phyloP scores from a whole-genome alignment of 2,888 invertebrate genomes.

The Lumbricus terrestris region DNA sequence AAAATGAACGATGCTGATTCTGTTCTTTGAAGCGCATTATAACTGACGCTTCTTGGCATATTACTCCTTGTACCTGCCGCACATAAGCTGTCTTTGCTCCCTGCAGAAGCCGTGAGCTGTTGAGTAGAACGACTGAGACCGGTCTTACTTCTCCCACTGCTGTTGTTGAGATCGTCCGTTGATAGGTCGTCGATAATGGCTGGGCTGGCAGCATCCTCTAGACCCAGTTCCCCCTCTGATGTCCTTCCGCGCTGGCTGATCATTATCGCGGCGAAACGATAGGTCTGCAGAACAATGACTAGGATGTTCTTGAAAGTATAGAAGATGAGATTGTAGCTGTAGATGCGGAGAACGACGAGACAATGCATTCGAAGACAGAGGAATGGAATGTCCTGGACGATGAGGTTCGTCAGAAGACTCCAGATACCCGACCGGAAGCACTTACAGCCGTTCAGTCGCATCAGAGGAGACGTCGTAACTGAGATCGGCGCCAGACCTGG shows the following conservation, averaged over 20 bases:
- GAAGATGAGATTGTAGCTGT: slow-evolving; percentile 54
- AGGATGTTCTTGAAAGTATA: slow-evolving; percentile 51
- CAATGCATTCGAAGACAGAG: slow-evolving; percentile 50
- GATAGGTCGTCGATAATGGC: neutral
- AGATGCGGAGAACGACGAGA: slow-evolving; percentile 44
- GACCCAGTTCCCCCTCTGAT: neutral
- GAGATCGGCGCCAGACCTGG: slow-evolving; percentile 32
- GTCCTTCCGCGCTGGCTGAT: slow-evolving; percentile 12
- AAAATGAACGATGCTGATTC: neutral
- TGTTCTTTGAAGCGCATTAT: neutral
- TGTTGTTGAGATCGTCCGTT: neutral
- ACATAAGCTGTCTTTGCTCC: neutral
- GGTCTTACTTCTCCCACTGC: neutral
- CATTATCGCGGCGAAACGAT: slow-evolving; percentile 42
- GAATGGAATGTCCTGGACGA: slow-evolving; percentile 62
- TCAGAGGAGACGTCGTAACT: neutral
- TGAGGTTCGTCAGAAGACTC: slow-evolving; percentile 59
- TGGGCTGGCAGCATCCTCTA: neutral
- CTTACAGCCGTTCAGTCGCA: neutral
- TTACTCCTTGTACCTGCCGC: neutral
- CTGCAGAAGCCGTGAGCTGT: neutral
- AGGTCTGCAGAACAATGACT: slow-evolving; percentile 46
- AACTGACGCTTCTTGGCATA: neutral
- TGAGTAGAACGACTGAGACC: neutral
- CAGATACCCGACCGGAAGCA: slow-evolving; percentile 55